Base-by-base conservation (phyloP, 2,113 vertebrate genomes). In the Cyanoliseus patagonus region DNA sequence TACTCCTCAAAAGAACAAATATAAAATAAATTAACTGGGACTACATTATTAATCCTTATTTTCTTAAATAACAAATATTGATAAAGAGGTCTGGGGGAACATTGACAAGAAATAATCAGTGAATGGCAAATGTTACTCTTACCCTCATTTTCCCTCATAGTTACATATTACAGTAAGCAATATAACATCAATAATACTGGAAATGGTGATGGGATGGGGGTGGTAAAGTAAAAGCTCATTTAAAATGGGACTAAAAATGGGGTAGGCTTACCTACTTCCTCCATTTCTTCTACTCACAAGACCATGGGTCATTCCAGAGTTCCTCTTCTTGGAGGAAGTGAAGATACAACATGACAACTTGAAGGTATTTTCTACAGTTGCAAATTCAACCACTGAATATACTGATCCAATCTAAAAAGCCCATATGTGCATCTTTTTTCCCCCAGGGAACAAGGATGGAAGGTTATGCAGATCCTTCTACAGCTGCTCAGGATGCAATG, bases 401-500 rank as follows among this genome's bases (percentile, higher is more conserved):
- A 53, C 22, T 39, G 16, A 80, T 47, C 23, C 18, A 37, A 17
- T 22, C 37, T 83, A 88, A 83, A 86, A 88, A 92, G 33, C 3
- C 67, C 28, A 4, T 12, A n/a, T 17, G 16, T 51, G 23, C 80
- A 46, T 17, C 33, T 23, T 89, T 70, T 41, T 90, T 5, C 44
- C 79, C 68, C 17, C 86, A 98, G 98, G 98, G 97, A 94, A 95
- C 92, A 83, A 98, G 98, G 67, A 97, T 98, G 86, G 98, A 98
- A 94, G 98, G 98, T 33, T 98, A 98, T 35, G 37, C 97, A 23
- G 97, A 98, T 79, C 98, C 98, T 63, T 97, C 83, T 11, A 90
- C 96, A 92, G 98, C 97, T 83, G 94, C 96, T 76, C 98, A 98
- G 83, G 98, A 98, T 61, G 98, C 98, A 41, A 97, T 98, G 98